Evolutionary conservation across 2,113 vertebrate genomes (phyloP).

Genomic region (Sula dactylatra): DNA sequence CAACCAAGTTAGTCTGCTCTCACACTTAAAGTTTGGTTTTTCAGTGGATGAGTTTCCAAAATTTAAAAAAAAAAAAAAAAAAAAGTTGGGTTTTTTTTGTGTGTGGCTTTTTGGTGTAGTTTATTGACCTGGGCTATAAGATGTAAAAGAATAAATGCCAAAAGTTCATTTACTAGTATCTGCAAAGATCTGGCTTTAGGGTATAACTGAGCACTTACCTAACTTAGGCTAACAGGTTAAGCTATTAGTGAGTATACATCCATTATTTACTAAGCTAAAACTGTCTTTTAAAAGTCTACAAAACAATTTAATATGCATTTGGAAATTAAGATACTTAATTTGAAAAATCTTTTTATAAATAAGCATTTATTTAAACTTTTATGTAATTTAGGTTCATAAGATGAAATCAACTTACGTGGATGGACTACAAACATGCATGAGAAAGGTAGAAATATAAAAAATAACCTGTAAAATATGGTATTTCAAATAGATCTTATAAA

Average conservation of each 20-base stretch:
- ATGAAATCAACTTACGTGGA: constrained; percentile 92
- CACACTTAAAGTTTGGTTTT: neutral
- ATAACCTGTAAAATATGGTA: neutral
- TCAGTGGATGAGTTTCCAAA: neutral
- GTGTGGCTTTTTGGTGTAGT: neutral
- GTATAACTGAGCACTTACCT: neutral
- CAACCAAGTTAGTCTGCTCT: fast-evolving
- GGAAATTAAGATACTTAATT: neutral
- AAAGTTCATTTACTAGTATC: neutral
- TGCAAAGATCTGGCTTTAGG: neutral
- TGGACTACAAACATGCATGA: constrained; percentile 79
- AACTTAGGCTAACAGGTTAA: neutral
- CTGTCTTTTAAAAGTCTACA: neutral
- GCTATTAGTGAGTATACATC: neutral
- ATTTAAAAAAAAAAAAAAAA: neutral
- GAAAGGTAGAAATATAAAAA: constrained; percentile 73
- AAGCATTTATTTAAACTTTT: neutral
- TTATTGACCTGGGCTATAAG: neutral
- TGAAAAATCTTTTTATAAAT: neutral
- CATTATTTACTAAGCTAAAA: neutral
- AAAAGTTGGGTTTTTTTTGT: neutral
- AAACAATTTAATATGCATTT: neutral
- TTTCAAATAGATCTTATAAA: neutral
- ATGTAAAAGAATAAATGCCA: neutral
- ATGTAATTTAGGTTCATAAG: constrained; percentile 82